phyloP scores from a whole-genome alignment of 2,888 invertebrate species.

The Norana najaformis region DNA sequence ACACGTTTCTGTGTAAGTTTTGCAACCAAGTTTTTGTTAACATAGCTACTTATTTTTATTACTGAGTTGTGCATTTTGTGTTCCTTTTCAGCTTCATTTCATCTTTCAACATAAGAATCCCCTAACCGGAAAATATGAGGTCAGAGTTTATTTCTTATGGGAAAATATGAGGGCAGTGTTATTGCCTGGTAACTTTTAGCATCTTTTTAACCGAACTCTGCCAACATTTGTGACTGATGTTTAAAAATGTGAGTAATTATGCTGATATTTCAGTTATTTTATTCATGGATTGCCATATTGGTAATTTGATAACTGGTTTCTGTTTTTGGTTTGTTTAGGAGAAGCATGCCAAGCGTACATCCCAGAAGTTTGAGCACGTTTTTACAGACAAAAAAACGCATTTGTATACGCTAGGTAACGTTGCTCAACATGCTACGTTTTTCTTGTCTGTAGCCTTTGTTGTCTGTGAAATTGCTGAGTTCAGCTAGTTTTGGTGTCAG shows the following conservation, averaged over 20 bases:
- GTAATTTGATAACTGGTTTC: neutral
- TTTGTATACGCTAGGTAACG: slow-evolving; percentile 75
- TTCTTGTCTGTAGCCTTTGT: neutral
- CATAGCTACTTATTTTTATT: neutral
- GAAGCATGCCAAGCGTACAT: slow-evolving; percentile 92
- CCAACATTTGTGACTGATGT: too few species aligned
- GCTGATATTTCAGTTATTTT: neutral
- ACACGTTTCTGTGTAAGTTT: neutral
- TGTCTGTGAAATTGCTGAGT: slow-evolving; percentile 19
- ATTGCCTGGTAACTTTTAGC: too few species aligned
- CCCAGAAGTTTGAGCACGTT: slow-evolving; percentile 67
- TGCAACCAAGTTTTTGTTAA: neutral
- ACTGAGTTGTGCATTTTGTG: slow-evolving; percentile 22
- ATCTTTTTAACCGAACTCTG: neutral
- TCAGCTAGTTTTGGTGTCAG: neutral
- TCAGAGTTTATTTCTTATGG: slow-evolving; percentile 41
- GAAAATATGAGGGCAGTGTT: too few species aligned
- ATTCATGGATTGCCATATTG: neutral
- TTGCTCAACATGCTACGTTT: slow-evolving; percentile 51
- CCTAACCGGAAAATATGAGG: slow-evolving; percentile 79
- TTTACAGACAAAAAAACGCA: slow-evolving; percentile 89
- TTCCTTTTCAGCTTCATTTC: slow-evolving; percentile 69
- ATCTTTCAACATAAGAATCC: slow-evolving; percentile 96
- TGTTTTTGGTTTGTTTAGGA: slow-evolving; percentile 66
- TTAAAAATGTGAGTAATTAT: too few species aligned